Evolutionary conservation across 35 echinoderm and acorn worm species (phyloP).

Genomic region (Lytechinus variegatus): DNA sequence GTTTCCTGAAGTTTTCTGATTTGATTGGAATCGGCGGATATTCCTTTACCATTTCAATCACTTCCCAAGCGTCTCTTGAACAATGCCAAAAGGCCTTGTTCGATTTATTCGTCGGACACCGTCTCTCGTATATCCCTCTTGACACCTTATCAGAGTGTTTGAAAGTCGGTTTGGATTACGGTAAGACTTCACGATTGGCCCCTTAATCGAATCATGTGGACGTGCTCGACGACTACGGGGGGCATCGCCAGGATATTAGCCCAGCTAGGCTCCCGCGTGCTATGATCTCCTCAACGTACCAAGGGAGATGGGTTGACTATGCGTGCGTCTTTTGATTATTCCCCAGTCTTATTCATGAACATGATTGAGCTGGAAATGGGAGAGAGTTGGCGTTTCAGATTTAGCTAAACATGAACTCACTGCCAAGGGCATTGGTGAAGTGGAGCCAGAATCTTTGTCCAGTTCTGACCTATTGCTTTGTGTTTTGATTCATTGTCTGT

Average conservation of each 20-base stretch:
- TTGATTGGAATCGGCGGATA: neutral
- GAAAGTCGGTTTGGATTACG: conserved; percentile 25
- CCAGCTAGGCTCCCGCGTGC: neutral
- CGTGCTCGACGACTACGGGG: neutral
- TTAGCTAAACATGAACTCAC: neutral
- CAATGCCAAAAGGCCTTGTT: conserved; percentile 22
- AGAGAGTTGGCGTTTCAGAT: neutral
- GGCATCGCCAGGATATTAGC: conserved; percentile 17
- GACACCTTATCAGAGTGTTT: conserved; percentile 1
- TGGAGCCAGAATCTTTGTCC: neutral
- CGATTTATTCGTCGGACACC: conserved; percentile 28
- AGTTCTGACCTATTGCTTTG: neutral
- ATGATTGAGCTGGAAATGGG: neutral
- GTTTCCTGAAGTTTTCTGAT: neutral
- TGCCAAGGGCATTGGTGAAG: neutral
- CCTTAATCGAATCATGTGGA: neutral
- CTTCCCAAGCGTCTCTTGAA: neutral
- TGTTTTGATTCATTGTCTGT: neutral
- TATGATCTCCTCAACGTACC: neutral
- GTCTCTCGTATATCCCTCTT: neutral
- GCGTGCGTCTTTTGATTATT: neutral
- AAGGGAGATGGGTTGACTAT: neutral
- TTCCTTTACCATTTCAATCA: conserved; percentile 13
- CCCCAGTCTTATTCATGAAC: neutral
- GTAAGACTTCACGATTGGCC: conserved; percentile 10